Percentiles rank a stretch among this genome's conserved stretches.
These are phyloP conservation scores for Pheucticus melanocephalus DNA, from an alignment of 2,113 vertebrate genomes.

Conservation along the genomic window DNA sequence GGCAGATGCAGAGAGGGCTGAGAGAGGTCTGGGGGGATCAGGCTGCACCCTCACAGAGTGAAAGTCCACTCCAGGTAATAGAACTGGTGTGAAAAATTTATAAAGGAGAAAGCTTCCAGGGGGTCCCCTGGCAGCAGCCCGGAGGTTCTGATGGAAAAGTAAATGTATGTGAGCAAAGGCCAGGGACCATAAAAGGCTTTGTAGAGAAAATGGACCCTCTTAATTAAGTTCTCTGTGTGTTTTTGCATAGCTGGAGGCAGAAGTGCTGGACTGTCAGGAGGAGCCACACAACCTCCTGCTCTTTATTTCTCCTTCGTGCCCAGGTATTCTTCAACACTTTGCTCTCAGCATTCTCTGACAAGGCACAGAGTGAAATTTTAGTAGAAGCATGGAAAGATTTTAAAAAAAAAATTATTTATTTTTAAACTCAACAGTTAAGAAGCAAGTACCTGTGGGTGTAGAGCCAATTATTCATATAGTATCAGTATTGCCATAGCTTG, in stretches of 20 bases:
- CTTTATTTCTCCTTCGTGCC: neutral
- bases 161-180: constrained; percentile 39
- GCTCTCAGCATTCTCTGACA: neutral
- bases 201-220: constrained; percentile 8
- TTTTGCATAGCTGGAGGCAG: neutral
- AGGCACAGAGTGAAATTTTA: neutral
- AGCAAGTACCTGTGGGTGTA: neutral
- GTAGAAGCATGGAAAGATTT: neutral
- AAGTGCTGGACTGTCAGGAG: neutral
- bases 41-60: neutral
- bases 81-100: constrained; percentile 38
- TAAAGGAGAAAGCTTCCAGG: constrained; percentile 35
- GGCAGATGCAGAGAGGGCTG: neutral
- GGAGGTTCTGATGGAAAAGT: constrained; percentile 15
- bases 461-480: neutral
- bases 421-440: neutral
- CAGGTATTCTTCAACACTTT: neutral
- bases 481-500: neutral
- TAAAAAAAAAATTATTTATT: neutral
- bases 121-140: neutral
- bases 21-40: constrained; percentile 36
- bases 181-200: constrained; percentile 4
- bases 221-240: constrained; percentile 20
- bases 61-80: constrained; percentile 50
- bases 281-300: neutral